Evolutionary conservation across 2,797 vertebrate genomes (phyloP), one percentile per base, ranked within the genome.

Genomic region (Rhodeus uyekii): DNA sequence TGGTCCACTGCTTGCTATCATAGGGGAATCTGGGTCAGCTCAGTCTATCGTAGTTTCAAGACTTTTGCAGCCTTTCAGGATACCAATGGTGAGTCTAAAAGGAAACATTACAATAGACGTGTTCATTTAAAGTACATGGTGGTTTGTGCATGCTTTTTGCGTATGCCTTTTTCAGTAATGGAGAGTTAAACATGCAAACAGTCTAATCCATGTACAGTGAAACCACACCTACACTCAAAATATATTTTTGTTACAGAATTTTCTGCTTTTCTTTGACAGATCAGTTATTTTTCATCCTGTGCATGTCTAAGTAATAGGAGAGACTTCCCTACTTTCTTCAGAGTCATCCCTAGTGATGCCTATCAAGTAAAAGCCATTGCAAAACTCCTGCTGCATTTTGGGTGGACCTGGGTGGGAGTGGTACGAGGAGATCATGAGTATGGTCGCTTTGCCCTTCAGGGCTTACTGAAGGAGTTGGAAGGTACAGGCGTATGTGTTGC

Each of bases 261-360:
- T 27, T 53, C 3, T 77, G 5, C 5, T 7, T 65, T n/a, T 29
- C 46, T n/a, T 8, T 27, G 82, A 76, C 83, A 95, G 94, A 94
- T 95, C 80, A 95, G 94, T 84, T 95, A 95, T 84, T 95, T 95
- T 85, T 94, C 93, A 22, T 91, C 93, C 0, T 95, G 93, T 83
- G 91, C 93, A 9, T 95, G 94, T 87, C 86, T 95, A 0, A 92
- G 90, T 86, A 90, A 95, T 86, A 92, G 91, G 80, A 89, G 19
- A 83, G 83, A 92, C 77, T 93, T 89, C 65, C 94, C 94, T 3
- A 93, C 87, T 4, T 95, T 95, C 85, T 95, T 95, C 88, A 90
- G 93, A 83, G 92, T 93, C 2, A 93, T 94, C 16, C 94, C 94
- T 18, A 95, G 91, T 80, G 94, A 94, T 85, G 92, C 93, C 39